A percentile compares a stretch with the other conserved stretches of the same genome.
These are phyloP conservation scores for Pseudorhiza aurosa DNA, from an alignment of 30 jellyfish, hydroid and myxozoan genomes.

Conservation along the genomic window DNA sequence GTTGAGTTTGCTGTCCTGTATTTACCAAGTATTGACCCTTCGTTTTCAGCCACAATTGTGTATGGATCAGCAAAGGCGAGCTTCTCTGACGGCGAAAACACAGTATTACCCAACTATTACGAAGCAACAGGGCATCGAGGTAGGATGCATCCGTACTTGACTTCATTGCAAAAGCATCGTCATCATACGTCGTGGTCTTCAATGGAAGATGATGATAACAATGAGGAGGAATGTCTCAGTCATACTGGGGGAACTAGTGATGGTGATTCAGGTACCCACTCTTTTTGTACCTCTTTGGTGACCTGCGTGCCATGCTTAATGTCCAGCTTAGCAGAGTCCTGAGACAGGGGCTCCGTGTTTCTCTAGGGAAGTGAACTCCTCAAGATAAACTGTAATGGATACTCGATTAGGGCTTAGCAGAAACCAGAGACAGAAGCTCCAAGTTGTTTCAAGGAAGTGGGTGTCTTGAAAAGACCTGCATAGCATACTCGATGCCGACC, in stretches of 20 bases:
- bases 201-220: conserved; percentile 82
- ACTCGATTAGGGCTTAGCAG: too few species aligned
- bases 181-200: conserved; percentile 80
- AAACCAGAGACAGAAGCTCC: too few species aligned
- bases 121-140: conserved; percentile 66
- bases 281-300: neutral
- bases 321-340: neutral
- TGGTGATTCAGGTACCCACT: conserved; percentile 75
- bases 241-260: conserved; percentile 80
- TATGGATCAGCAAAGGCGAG: conserved; percentile 53
- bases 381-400: too few species aligned
- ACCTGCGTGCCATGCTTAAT: neutral
- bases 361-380: too few species aligned
- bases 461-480: too few species aligned
- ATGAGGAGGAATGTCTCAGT: conserved; percentile 62
- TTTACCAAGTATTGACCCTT: too few species aligned
- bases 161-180: conserved; percentile 65
- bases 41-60: conserved; percentile 42
- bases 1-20: too few species aligned
- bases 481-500: too few species aligned
- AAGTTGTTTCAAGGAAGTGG: too few species aligned
- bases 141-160: conserved; percentile 77
- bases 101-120: conserved; percentile 52
- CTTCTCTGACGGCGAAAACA: conserved; percentile 59
- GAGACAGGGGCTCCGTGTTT: neutral